Percentiles rank a stretch among this genome's conserved stretches.
These are phyloP conservation scores for Pachypsylla venusta DNA, from an alignment of 1,140 invertebrate species.

Conservation along the genomic window DNA sequence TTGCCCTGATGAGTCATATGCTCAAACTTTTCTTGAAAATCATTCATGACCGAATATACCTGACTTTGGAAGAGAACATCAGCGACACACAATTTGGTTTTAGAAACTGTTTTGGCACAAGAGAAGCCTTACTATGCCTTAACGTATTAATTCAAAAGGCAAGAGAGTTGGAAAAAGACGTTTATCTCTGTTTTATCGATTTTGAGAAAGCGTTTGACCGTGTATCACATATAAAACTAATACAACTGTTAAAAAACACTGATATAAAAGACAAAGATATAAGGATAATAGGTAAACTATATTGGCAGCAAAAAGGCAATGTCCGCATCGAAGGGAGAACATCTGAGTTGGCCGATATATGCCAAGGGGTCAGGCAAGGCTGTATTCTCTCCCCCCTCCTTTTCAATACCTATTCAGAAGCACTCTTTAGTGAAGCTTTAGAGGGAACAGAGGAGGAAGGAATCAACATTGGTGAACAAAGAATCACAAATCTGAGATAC, in stretches of 20 bases:
- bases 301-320: slow-evolving; percentile 4
- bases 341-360: neutral
- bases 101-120: no score
- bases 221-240: slow-evolving; percentile 5
- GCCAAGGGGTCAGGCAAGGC: slow-evolving; percentile 25
- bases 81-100: no score
- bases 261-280: neutral
- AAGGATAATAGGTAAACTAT: neutral
- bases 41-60: no score
- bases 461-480: slow-evolving; percentile 13
- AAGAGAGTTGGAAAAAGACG: neutral
- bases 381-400: slow-evolving; percentile 27
- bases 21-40: no score
- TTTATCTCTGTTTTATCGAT: no score
- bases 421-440: slow-evolving; percentile 16
- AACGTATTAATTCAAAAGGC: no score
- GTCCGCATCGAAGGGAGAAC: neutral
- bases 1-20: no score
- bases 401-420: slow-evolving; percentile 26
- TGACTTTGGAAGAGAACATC: no score
- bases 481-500: slow-evolving; percentile 18
- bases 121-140: no score
- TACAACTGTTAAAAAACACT: slow-evolving; percentile 2
- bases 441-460: slow-evolving; percentile 11
- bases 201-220: slow-evolving; percentile 13